Conservation (phyloP, 2,888 invertebrate species). For the Drosophila acutilabella region DNA sequence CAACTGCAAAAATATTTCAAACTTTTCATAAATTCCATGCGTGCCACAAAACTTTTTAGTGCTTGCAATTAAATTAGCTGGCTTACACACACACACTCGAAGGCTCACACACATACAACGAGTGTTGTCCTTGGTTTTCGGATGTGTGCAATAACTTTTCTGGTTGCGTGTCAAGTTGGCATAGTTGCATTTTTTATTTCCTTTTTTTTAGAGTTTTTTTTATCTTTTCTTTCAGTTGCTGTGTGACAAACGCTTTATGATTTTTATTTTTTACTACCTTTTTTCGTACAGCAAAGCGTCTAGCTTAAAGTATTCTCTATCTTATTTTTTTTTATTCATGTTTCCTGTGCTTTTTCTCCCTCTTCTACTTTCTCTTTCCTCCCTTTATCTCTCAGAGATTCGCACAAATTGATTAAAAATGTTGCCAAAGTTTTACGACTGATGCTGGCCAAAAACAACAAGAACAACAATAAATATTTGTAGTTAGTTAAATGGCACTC, state of each 20-base stretch:
- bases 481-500: constrained; percentile 51
- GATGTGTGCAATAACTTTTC: constrained; percentile 39
- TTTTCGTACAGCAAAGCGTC: constrained; percentile 24
- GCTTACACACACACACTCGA: constrained; percentile 27
- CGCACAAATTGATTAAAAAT: constrained; percentile 72
- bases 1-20: constrained; percentile 35
- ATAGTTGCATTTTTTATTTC: constrained; percentile 32
- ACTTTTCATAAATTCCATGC: constrained; percentile 60
- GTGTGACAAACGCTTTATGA: constrained; percentile 42
- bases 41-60: constrained; percentile 65
- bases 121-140: constrained; percentile 4
- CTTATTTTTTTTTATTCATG: constrained; percentile 54
- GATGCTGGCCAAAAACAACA: constrained; percentile 36
- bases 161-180: constrained; percentile 48
- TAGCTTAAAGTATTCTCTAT: constrained; percentile 53
- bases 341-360: neutral
- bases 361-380: neutral
- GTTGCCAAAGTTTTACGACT: constrained; percentile 51
- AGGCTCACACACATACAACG: neutral
- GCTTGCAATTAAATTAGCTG: constrained; percentile 71
- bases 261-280: constrained; percentile 22
- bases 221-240: constrained; percentile 10
- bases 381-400: constrained; percentile 2
- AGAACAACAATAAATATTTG: constrained; percentile 52
- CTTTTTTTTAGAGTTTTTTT: constrained; percentile 16